phyloP scores from a whole-genome alignment of 92 coral and sea anemone genomes.

The Diadumene lineata region DNA sequence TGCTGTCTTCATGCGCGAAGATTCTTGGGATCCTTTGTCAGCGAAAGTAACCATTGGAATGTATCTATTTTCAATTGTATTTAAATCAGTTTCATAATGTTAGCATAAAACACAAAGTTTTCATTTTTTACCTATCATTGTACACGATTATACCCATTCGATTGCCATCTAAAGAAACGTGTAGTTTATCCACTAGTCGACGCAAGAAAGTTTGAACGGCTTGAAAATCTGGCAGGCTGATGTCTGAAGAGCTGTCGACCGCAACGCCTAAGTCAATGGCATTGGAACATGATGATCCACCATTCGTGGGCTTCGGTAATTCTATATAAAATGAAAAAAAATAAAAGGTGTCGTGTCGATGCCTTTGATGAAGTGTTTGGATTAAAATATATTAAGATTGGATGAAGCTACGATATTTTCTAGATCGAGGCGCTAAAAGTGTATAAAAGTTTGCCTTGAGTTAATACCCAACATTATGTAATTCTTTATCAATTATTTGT shows the following conservation, averaged over 20 bases:
- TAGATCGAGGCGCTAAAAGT: no score
- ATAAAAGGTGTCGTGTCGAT: neutral
- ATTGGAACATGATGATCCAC: slow-evolving; percentile 51
- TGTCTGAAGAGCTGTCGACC: slow-evolving; percentile 63
- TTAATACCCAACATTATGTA: no score
- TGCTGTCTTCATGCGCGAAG: slow-evolving; percentile 40
- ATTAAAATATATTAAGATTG: no score
- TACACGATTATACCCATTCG: slow-evolving; percentile 67
- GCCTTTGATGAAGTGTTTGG: no score
- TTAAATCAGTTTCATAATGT: no score
- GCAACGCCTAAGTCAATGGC: slow-evolving; percentile 63
- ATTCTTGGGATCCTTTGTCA: slow-evolving; percentile 40
- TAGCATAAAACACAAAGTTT: no score
- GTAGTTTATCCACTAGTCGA: slow-evolving; percentile 47
- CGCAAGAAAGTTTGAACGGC: slow-evolving; percentile 49
- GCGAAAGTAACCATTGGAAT: slow-evolving; percentile 42
- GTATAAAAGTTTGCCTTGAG: no score
- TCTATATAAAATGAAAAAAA: neutral
- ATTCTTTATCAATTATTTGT: no score
- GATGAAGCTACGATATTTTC: no score
- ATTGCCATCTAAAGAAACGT: slow-evolving; percentile 53
- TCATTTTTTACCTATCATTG: no score
- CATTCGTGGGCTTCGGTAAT: slow-evolving; percentile 28
- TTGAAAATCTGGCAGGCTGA: slow-evolving; percentile 40
- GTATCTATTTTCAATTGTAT: no score